A percentile compares a stretch with the other conserved stretches of the same genome.
These are phyloP conservation scores for Raja brachyura DNA, from an alignment of 2,113 vertebrate genomes.

Conservation along the genomic window DNA sequence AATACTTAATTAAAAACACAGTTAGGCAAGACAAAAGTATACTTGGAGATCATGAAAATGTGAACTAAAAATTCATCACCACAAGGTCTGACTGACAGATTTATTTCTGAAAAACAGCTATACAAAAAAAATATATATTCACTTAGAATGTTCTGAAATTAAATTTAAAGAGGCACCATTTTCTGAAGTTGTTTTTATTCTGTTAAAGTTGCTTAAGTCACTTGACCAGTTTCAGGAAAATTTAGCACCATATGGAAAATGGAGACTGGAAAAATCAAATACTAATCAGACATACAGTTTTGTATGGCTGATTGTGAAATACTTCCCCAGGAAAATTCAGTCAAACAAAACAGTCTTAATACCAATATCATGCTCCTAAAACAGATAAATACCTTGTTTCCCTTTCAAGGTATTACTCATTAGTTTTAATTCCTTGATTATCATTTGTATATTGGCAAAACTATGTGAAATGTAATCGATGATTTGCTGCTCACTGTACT, in stretches of 20 bases:
- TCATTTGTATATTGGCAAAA: too few species aligned
- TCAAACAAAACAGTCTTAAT: too few species aligned
- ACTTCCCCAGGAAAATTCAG: too few species aligned
- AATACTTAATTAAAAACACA: not conserved
- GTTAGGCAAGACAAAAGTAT: not conserved
- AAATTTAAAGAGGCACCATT: not conserved
- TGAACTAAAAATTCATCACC: not conserved
- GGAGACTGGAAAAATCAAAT: too few species aligned
- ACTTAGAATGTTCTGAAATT: not conserved
- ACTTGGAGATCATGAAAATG: not conserved
- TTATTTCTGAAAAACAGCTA: not conserved
- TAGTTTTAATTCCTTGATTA: not conserved
- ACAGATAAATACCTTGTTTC: not conserved
- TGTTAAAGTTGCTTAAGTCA: not conserved
- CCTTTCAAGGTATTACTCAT: not conserved
- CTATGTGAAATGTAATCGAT: too few species aligned
- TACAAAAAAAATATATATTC: not conserved
- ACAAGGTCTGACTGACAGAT: not conserved
- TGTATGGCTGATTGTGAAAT: not conserved
- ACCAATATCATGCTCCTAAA: not conserved
- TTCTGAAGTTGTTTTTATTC: not conserved
- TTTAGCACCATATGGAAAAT: not conserved
- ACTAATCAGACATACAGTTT: too few species aligned
- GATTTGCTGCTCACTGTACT: not conserved
- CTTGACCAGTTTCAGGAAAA: not conserved